Evolutionary conservation across 2,113 vertebrate species (phyloP).

Genomic region (Takifugu flavidus): DNA sequence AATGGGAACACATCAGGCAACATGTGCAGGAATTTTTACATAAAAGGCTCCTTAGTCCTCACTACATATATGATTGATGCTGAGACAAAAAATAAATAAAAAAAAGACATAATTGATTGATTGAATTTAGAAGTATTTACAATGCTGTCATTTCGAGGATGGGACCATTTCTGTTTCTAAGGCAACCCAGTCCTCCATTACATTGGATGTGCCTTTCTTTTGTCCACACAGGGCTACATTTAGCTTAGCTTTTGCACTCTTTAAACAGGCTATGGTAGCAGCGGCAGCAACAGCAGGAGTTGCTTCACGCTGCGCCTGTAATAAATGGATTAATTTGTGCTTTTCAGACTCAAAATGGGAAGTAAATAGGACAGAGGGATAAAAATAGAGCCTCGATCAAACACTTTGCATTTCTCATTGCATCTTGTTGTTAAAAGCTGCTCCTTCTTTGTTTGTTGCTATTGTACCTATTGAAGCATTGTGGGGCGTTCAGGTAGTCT

Average conservation of each 20-base stretch:
- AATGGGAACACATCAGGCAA: no score
- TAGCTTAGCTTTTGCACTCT: no score
- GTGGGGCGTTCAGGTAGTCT: no score
- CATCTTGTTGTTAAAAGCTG: neutral
- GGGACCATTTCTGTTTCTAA: slow-evolving; percentile 18
- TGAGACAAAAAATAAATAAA: no score
- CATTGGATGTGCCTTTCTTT: no score
- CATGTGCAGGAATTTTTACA: no score
- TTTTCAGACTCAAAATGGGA: slow-evolving; percentile 49
- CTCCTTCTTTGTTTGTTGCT: neutral
- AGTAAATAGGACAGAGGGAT: slow-evolving; percentile 56
- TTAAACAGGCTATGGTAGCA: neutral
- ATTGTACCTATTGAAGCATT: neutral
- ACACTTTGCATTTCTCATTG: slow-evolving; percentile 10
- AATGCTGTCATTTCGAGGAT: no score
- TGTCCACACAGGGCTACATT: no score
- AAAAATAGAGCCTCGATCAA: slow-evolving; percentile 63
- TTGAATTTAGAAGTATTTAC: no score
- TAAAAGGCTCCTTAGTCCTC: no score
- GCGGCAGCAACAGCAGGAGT: slow-evolving; percentile 9
- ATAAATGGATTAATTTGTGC: slow-evolving; percentile 69
- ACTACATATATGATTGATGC: no score
- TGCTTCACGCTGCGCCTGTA: slow-evolving; percentile 60
- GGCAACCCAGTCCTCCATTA: slow-evolving; percentile 1
- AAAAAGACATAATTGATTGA: no score